Conservation (phyloP, 2,797 vertebrate species). For the Leuciscus waleckii region DNA sequence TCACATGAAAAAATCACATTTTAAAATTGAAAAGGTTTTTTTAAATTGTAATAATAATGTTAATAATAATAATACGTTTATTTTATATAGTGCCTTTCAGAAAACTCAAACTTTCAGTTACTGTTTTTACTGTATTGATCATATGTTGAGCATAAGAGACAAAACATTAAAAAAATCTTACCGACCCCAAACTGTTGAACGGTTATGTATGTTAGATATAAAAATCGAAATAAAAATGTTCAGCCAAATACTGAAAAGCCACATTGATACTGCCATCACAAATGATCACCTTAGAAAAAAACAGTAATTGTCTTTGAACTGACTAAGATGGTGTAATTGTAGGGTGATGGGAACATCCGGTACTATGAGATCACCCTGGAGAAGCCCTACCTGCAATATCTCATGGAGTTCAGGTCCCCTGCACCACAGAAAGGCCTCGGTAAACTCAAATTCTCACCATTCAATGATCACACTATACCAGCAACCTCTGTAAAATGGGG, state of each 20-base stretch:
- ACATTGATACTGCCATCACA: neutral
- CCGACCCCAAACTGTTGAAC: neutral
- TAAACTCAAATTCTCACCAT: conserved; percentile 67
- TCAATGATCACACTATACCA: neutral
- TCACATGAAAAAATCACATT: neutral
- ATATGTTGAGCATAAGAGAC: neutral
- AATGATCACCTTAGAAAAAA: neutral
- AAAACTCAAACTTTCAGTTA: neutral
- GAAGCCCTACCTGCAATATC: conserved; percentile 95
- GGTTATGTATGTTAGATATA: neutral
- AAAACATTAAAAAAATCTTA: neutral
- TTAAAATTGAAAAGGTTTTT: neutral
- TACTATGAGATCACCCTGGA: conserved; percentile 95
- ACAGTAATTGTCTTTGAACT: conserved; percentile 5
- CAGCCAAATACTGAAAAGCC: neutral
- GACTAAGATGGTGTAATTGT: conserved; percentile 48
- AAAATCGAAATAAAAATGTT: neutral
- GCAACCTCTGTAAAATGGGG: neutral
- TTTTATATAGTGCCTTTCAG: too few relatives aligned
- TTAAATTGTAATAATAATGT: neutral
- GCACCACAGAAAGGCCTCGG: conserved; percentile 96
- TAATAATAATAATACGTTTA: too few relatives aligned
- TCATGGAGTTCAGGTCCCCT: conserved; percentile 96
- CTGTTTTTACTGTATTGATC: neutral
- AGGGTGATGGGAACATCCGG: conserved; percentile 98